These are phyloP conservation scores for Amphiprion percula DNA, from an alignment of 2,113 vertebrate species.

Conservation along the genomic window DNA sequence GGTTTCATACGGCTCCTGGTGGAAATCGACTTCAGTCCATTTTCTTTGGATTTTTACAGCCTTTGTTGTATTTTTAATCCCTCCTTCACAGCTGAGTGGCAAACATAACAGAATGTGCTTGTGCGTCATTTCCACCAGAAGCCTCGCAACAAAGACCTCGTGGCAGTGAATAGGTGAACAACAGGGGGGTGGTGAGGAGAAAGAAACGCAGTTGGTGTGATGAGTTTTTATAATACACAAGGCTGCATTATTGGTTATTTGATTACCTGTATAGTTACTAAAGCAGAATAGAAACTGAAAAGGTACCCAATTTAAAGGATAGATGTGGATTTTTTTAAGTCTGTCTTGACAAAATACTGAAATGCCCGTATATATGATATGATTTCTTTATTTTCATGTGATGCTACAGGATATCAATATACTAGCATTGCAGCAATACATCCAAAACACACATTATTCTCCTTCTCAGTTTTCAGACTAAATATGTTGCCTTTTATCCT, in stretches of 20 bases:
- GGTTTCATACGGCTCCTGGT: conserved; percentile 21
- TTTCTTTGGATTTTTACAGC: neutral
- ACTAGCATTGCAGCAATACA: too few relatives aligned
- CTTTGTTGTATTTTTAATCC: conserved; percentile 17
- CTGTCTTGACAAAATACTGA: too few relatives aligned
- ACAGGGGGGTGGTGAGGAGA: neutral
- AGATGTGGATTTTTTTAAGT: too few relatives aligned
- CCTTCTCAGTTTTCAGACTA: too few relatives aligned
- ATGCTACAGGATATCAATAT: too few relatives aligned
- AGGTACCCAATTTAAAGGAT: too few relatives aligned
- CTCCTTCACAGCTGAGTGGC: conserved; percentile 6
- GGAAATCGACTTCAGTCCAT: neutral
- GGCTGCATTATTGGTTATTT: neutral
- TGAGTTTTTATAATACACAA: neutral
- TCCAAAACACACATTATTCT: too few relatives aligned
- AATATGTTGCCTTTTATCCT: too few relatives aligned
- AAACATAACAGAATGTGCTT: neutral
- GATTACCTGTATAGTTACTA: neutral
- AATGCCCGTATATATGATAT: too few relatives aligned
- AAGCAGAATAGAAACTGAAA: neutral
- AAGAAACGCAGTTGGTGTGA: neutral
- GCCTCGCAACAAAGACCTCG: neutral
- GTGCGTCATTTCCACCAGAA: conserved; percentile 3
- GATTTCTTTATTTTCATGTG: too few relatives aligned
- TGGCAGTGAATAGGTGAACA: neutral